Percentiles rank a stretch among this genome's conserved stretches.
Evolutionary conservation across 2,113 vertebrate species (phyloP).

Genomic region (Pteruthius melanotis): DNA sequence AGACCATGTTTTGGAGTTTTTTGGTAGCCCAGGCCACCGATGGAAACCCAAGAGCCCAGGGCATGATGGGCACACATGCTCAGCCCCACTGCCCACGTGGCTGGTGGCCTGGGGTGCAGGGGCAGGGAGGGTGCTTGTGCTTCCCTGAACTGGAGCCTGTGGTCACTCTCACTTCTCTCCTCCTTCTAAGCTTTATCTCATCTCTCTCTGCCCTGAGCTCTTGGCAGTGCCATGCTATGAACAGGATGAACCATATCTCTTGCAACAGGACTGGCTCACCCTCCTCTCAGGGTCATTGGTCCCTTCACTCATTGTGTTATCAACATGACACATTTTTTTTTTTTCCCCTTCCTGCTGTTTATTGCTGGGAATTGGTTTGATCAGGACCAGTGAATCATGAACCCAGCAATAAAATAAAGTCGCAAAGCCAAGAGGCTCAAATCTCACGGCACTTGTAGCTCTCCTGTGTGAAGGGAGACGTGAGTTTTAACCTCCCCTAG

Average conservation of each 20-base stretch:
- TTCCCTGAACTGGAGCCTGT: background rate
- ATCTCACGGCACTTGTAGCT: background rate
- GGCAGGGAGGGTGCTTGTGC: background rate
- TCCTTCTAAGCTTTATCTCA: background rate
- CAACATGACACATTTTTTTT: background rate
- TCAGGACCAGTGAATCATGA: conserved; percentile 24
- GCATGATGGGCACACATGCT: fast-evolving
- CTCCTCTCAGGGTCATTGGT: background rate
- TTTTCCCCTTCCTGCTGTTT: background rate
- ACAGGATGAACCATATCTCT: background rate
- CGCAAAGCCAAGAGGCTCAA: background rate
- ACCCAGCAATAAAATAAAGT: background rate
- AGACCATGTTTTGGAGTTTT: background rate
- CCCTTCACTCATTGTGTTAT: background rate
- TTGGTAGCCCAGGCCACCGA: background rate
- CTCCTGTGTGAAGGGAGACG: background rate
- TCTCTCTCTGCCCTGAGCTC: background rate
- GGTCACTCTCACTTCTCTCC: background rate
- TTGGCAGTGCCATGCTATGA: background rate
- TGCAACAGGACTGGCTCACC: background rate
- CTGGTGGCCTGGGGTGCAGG: background rate
- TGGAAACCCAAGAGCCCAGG: background rate
- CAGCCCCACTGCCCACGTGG: background rate
- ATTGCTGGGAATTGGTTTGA: conserved; percentile 40
- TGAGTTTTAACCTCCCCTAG: background rate